These are phyloP conservation scores for Acleris sparsana DNA, from an alignment of 2,888 invertebrate species.

Conservation along the genomic window DNA sequence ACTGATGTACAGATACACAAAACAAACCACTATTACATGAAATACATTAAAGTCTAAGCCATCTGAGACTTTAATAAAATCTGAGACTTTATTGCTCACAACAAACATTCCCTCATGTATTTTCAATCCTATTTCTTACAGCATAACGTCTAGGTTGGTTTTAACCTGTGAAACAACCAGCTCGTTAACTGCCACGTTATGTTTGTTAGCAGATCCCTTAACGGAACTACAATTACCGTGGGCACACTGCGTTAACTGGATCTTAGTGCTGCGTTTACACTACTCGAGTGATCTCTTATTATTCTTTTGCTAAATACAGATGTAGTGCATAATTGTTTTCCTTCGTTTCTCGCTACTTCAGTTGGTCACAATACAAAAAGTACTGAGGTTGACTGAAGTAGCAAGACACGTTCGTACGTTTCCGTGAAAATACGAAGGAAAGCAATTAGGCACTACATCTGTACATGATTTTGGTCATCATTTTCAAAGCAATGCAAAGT, in stretches of 20 bases:
- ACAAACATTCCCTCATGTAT: not conserved
- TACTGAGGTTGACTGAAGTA: too few relatives aligned
- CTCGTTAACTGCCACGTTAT: constrained; percentile 9
- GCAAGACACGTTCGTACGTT: too few relatives aligned
- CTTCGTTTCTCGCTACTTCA: too few relatives aligned
- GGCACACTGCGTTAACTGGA: constrained; percentile 17
- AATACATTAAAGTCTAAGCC: too few relatives aligned
- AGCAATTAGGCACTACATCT: too few relatives aligned
- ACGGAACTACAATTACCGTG: constrained; percentile 12
- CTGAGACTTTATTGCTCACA: not conserved
- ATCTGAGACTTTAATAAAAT: not conserved
- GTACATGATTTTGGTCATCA: too few relatives aligned
- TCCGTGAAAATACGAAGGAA: too few relatives aligned
- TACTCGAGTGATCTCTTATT: not conserved
- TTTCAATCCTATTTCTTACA: not conserved
- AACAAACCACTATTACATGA: too few relatives aligned
- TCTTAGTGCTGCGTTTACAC: constrained; percentile 12
- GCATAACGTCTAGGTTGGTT: not conserved
- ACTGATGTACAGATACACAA: too few relatives aligned
- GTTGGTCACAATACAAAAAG: too few relatives aligned
- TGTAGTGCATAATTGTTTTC: too few relatives aligned
- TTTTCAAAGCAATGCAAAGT: too few relatives aligned
- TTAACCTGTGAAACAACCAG: not conserved
- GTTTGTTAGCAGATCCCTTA: constrained; percentile 15
- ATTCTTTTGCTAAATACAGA: not conserved